Evolutionary conservation across 1,140 invertebrate genomes (phyloP), one percentile per base, ranked within the genome.

Genomic region (Drosophila mauritiana): DNA sequence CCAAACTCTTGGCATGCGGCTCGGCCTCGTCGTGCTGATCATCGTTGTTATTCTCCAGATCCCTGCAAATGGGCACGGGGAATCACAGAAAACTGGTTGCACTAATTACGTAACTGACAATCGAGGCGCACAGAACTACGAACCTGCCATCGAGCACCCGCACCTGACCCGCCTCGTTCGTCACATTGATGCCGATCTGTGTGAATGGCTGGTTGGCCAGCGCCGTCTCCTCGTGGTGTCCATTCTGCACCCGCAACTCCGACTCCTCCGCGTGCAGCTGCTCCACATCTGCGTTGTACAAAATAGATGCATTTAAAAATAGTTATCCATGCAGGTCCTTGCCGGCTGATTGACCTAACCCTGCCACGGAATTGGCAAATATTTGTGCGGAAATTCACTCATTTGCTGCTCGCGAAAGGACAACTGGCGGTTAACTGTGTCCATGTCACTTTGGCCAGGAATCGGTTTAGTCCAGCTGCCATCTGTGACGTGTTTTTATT

Each of bases 111-210:
- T 84, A 88, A 89, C 73, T 80, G 85, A 78, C 80, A 85, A 77
- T 63, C 59, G 57, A 80, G 70, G 22, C 5, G n/a, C 53, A 62
- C 39, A 90, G 84, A 89, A 89, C 84, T 85, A 85, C 82, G 88
- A 88, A 91, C 90, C 90, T 91, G 70, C 89, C 91, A 22, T 92
- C 89, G 3, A 92, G 53, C 0, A 90, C 82, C 34, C 83, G 82
- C 51, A 92, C 84, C 56, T 92, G 91, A 2, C 91, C 91, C 72
- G 77, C 73, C 75, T 92, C 91, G 40, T 92, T 92, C 27, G 91
- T 92, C 79, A 92, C 90, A 88, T 92, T 92, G 51, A 92, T 92
- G 22, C 89, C 88, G 36, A 92, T 90, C 58, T 91, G 84, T 72
- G 90, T 80, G 57, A 91, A 91, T 25, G 68, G 64, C 39, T 77